A percentile compares a stretch with the other conserved stretches of the same genome.
phyloP scores from a whole-genome alignment of 2,888 invertebrate genomes.

The Steromphala cineraria region DNA sequence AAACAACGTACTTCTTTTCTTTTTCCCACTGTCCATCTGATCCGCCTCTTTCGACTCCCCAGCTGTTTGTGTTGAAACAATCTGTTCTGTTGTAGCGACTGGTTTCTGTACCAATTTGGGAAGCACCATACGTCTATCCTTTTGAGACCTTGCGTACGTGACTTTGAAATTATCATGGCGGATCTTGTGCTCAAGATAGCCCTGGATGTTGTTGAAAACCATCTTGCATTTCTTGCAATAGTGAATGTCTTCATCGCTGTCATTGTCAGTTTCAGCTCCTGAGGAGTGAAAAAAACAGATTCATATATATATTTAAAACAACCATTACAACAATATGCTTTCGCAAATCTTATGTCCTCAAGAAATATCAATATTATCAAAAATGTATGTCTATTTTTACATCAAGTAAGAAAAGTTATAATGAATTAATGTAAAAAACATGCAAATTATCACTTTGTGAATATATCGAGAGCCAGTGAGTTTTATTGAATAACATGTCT shows the following conservation, averaged over 20 bases:
- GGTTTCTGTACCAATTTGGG: constrained; percentile 46
- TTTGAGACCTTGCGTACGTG: constrained; percentile 53
- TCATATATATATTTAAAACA: too few relatives aligned
- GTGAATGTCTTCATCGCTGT: constrained; percentile 61
- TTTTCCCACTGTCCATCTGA: too few relatives aligned
- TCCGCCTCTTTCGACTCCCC: not conserved
- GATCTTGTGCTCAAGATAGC: constrained; percentile 69
- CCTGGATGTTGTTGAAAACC: constrained; percentile 62
- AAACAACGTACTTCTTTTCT: constrained; percentile 9
- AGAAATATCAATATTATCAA: too few relatives aligned
- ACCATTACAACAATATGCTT: too few relatives aligned
- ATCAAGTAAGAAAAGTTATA: too few relatives aligned
- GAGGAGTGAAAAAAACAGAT: not conserved
- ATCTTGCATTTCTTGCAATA: constrained; percentile 68
- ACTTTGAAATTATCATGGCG: constrained; percentile 68
- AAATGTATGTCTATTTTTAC: too few relatives aligned
- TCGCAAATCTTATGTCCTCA: too few relatives aligned
- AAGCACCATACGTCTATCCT: constrained; percentile 57
- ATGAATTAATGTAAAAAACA: too few relatives aligned
- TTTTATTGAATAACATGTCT: too few relatives aligned
- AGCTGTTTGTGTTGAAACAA: not conserved
- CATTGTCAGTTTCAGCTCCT: constrained; percentile 45
- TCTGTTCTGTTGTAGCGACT: not conserved
- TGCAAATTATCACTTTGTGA: too few relatives aligned
- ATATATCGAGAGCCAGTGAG: too few relatives aligned